Evolutionary conservation across 2,888 invertebrate genomes (phyloP), one percentile per base, ranked within the genome.

Genomic region (Pseudococcus viburni): DNA sequence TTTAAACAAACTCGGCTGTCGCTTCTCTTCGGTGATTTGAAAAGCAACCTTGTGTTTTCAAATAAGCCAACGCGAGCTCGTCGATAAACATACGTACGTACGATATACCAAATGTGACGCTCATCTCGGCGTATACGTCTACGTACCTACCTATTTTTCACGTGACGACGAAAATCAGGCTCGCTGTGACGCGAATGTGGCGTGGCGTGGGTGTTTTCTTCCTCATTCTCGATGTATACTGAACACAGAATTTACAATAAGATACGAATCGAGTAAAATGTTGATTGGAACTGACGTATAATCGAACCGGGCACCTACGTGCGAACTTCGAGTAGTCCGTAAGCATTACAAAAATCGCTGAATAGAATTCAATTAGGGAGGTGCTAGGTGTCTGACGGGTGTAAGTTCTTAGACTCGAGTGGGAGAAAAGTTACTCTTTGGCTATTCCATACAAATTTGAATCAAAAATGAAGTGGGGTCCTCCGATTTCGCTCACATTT

Each of bases 111-210:
- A 64, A 64, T n/a, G 59, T 59, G n/a, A 59, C 17, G 17, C 59
- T 59, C 59, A n/a, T 59, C 59, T 59, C n/a, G n/a, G 9, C 42
- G 8, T 42, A 6, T 42, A 42, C 9, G 42, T 4, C 6, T 59
- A 59, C 7, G 8, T 19, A 59, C n/a, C 59, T 59, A 59, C n/a
- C 59, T 59, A 59, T 59, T 59, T 59, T 19, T n/a, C n/a, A 1
- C n/a, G n/a, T 59, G n/a, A 59, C 59, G n/a, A 59, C n/a, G 59
- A 59, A 59, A 59, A 59, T 59, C 59, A n/a, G n/a, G n/a, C n/a
- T 8, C 59, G 6, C n/a, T 3, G n/a, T 1, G n/a, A 19, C 5
- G n/a, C 0, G 17, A 59, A 59, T n/a, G 6, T 55, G 55, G 55
- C n/a, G 4, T 59, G 59, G 59, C 59, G 59, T 59, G 19, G 59